Evolutionary conservation across 2,113 vertebrate species (phyloP).

Genomic region (Misgurnus mizolepis): DNA sequence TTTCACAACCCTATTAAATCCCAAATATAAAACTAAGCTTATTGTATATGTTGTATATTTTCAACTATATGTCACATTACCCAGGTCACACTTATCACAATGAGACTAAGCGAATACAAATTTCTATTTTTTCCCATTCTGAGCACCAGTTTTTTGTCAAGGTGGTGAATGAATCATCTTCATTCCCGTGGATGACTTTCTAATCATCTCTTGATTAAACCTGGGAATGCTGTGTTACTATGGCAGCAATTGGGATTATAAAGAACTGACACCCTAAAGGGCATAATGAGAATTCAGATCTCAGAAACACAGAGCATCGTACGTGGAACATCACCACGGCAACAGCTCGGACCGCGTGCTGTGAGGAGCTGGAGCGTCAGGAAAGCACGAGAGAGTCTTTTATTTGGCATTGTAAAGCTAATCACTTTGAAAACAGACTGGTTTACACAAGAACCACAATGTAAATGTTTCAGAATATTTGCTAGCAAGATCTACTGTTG

Average conservation of each 20-base stretch:
- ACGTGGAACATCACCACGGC: slow-evolving; percentile 34
- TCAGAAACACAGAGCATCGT: not conserved
- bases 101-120: too few species aligned
- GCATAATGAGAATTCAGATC: slow-evolving; percentile 18
- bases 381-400: slow-evolving; percentile 26
- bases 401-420: slow-evolving; percentile 18
- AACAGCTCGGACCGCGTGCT: slow-evolving; percentile 39
- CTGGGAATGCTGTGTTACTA: slow-evolving; percentile 23
- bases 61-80: not conserved
- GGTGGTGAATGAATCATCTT: not conserved
- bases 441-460: slow-evolving; percentile 24
- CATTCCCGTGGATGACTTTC: slow-evolving; percentile 1
- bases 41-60: too few species aligned
- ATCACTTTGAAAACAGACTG: slow-evolving; percentile 37
- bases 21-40: too few species aligned
- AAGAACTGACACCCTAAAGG: not conserved
- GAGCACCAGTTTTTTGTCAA: not conserved
- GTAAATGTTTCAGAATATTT: slow-evolving; percentile 23
- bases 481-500: slow-evolving; percentile 1
- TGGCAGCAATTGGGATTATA: slow-evolving; percentile 26
- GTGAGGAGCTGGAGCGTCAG: slow-evolving; percentile 28
- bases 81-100: not conserved
- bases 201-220: slow-evolving; percentile 1
- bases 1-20: not conserved
- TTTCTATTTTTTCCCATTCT: not conserved